Evolutionary conservation across 2,113 vertebrate genomes (phyloP).

Genomic region (Candoia aspera): DNA sequence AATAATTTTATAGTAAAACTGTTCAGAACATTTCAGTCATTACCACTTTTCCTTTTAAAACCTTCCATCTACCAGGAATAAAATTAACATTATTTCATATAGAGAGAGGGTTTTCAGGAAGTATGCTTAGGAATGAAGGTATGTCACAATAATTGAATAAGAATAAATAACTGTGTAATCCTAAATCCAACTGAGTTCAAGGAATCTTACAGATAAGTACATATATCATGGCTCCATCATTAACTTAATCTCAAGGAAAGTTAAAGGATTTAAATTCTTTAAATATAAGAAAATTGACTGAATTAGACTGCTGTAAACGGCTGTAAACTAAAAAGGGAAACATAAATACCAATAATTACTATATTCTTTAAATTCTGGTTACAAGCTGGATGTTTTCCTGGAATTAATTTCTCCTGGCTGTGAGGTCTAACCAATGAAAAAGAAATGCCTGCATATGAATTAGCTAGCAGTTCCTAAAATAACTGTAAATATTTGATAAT

Average conservation of each 20-base stretch:
- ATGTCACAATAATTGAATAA: background rate
- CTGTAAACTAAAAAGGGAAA: background rate
- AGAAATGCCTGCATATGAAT: constrained; percentile 5
- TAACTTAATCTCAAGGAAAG: background rate
- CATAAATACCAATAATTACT: constrained; percentile 5
- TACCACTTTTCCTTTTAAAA: background rate
- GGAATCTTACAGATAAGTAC: background rate
- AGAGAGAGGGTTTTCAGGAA: background rate
- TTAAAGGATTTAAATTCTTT: background rate
- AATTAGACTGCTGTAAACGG: background rate
- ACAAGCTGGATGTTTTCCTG: constrained; percentile 31
- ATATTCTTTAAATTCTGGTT: background rate
- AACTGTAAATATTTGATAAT: constrained; percentile 38
- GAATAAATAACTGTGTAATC: background rate
- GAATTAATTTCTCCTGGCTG: constrained; percentile 2
- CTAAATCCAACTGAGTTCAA: background rate
- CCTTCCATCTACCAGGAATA: background rate
- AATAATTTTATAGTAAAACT: background rate
- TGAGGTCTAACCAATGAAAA: background rate
- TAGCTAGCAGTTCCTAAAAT: constrained; percentile 7
- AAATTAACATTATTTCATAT: background rate
- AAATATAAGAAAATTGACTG: background rate
- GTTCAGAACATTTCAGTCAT: background rate
- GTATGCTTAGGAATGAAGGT: background rate
- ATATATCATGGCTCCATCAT: background rate